Base-by-base conservation (phyloP, 2,888 invertebrate genomes). In the Drosophila neotestacea region DNA sequence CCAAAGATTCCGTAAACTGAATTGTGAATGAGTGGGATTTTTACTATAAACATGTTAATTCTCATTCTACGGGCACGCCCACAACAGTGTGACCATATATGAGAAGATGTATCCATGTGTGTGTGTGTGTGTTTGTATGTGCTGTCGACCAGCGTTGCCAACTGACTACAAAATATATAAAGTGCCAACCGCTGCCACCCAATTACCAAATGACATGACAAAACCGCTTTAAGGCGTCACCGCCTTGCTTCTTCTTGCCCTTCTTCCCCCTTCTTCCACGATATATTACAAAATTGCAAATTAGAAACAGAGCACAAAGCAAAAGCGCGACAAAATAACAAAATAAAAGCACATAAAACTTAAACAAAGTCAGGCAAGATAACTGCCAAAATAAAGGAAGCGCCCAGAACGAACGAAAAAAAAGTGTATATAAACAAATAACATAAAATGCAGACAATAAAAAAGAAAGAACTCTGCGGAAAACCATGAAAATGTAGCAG, bases 141-240 rank as follows among this genome's bases (percentile, higher is more conserved):
- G 28, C 9, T 41, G 30, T 11, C 13, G 71, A 30, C 41, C 67
- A 66, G 82, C 47, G 70, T 71, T 82, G 81, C 75, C 77, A 81
- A 69, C 73, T 75, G 76, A 39, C 73, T 64, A 63, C 67, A 42
- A 51, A 65, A 83, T 73, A 88, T 86, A 91, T 88, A 91, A 91
- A 88, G 91, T 91, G 91, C 88, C 91, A 91, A 91, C 91, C 92
- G 87, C 92, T 90, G 90, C 88, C 92, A 92, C 92, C 89, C 91
- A 90, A 91, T 92, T 91, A 88, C 85, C 81, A 84, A 91, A 91
- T 87, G 91, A 91, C 82, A 90, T 89, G 91, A 88, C 86, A 85
- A 91, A 91, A 91, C 91, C 90, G 89, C 88, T 89, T 77, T 81
- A 79, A 81, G 87, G 87, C 88, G 87, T 84, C 81, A 61, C 46